Evolutionary conservation across 2,113 vertebrate species (phyloP).

Genomic region (Vulpes lagopus): DNA sequence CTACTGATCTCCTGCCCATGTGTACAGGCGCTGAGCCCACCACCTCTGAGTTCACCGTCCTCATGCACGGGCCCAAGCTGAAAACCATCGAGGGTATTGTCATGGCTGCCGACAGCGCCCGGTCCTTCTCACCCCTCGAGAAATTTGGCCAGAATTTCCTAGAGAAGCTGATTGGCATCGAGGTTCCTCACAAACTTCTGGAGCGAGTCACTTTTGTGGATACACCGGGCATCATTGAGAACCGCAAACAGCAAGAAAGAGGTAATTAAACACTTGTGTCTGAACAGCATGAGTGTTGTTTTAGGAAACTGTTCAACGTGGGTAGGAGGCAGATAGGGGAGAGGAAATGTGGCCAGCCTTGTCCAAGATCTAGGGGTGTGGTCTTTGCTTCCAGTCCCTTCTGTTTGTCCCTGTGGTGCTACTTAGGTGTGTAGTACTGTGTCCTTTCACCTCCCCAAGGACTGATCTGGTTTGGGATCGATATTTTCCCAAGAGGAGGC

Average conservation of each 20-base stretch:
- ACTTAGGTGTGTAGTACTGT: not conserved
- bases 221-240: slow-evolving; percentile 98
- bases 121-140: slow-evolving; percentile 97
- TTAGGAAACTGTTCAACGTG: not conserved
- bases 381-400: not conserved
- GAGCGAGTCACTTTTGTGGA: slow-evolving; percentile 98
- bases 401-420: not conserved
- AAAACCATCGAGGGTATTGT: slow-evolving; percentile 98
- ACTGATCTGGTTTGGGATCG: not conserved
- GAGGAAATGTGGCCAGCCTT: not conserved
- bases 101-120: slow-evolving; percentile 97
- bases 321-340: not conserved
- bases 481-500: not conserved
- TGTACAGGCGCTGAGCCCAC: slow-evolving; percentile 96
- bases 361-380: not conserved
- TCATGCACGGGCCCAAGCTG: slow-evolving; percentile 98
- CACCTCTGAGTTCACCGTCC: slow-evolving; percentile 98
- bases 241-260: slow-evolving; percentile 99
- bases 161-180: slow-evolving; percentile 97
- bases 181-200: slow-evolving; percentile 98
- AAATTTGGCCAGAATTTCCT: slow-evolving; percentile 99
- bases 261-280: slow-evolving; percentile 86
- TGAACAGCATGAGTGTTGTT: not conserved
- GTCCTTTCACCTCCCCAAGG: not conserved
- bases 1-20: not conserved